phyloP scores from a whole-genome alignment of 1,140 invertebrate genomes.

The Lucilia sericata region DNA sequence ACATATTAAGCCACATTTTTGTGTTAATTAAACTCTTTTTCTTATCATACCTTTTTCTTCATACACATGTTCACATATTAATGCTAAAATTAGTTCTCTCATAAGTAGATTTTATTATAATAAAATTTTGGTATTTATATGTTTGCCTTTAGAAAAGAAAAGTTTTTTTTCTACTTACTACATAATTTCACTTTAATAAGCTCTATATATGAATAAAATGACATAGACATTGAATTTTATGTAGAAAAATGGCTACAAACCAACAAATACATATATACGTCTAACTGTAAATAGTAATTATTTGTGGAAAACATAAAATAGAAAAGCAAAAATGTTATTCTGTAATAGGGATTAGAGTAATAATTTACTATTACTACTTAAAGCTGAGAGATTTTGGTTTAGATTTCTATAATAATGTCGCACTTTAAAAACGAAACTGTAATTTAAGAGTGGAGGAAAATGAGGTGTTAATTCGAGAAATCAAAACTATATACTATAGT shows the following conservation, averaged over 20 bases:
- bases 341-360: too few species aligned
- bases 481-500: too few species aligned
- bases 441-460: too few species aligned
- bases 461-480: too few species aligned
- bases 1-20: slow-evolving; percentile 10
- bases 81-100: background rate
- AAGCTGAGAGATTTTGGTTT: too few species aligned
- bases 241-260: too few species aligned
- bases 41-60: background rate
- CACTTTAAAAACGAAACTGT: too few species aligned
- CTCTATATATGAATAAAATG: background rate
- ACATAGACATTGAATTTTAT: slow-evolving; percentile 20
- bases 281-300: background rate
- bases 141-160: background rate
- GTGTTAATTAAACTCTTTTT: slow-evolving; percentile 37
- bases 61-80: background rate
- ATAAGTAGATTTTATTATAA: background rate
- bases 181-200: background rate
- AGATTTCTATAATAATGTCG: too few species aligned
- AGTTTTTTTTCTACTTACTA: too few species aligned
- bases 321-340: too few species aligned
- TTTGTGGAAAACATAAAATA: too few species aligned
- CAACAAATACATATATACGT: background rate
- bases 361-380: too few species aligned
- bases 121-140: slow-evolving; percentile 6